Base-by-base conservation (phyloP, 2,888 invertebrate genomes). In the Smittia sp. region DNA sequence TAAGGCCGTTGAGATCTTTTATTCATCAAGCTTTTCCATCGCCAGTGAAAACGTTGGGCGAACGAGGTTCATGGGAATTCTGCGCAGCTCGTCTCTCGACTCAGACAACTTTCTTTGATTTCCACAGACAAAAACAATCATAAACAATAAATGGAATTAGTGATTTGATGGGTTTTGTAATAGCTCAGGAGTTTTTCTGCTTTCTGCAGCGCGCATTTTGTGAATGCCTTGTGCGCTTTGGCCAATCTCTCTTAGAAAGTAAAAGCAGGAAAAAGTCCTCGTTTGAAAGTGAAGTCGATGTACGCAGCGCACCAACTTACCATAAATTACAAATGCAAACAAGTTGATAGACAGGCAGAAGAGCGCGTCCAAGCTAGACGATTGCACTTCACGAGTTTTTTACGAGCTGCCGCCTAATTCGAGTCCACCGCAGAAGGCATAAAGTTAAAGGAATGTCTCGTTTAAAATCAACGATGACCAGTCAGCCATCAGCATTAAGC, bases 1-100 rank as follows among this genome's bases (percentile, higher is more conserved):
- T 66, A 18, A 32, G 66, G 66, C 9, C 32, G 32, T 66, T 66
- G 66, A 66, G 38, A 38, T 66, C 66, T 66, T 66, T 66, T 38
- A 18, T 66, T 66, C 27, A 18, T 66, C 39, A 46, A 13, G 11
- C 46, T 2, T 46, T 46, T 46, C 15, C 15, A 46, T n/a, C 46
- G 15, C 3, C n/a, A 32, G 46, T 2, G 15, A 46, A 46, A 46
- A 46, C 46, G 3, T 46, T 3, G 15, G n/a, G 11, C 2, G n/a
- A 46, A n/a, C 11, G 46, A 46, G 46, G 15, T 3, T 2, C 46
- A 46, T 46, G 46, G 46, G 46, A 46, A 46, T 46, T 46, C 15
- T 46, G 15, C 46, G 11, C 11, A 11, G 2, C 46, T 46, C n/a
- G 15, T 46, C n/a, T 46, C 3, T 46, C n/a, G 15, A 46, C 46